Evolutionary conservation across 2,888 invertebrate genomes (phyloP), one percentile per base, ranked within the genome.

Genomic region (Synergus japonicus): DNA sequence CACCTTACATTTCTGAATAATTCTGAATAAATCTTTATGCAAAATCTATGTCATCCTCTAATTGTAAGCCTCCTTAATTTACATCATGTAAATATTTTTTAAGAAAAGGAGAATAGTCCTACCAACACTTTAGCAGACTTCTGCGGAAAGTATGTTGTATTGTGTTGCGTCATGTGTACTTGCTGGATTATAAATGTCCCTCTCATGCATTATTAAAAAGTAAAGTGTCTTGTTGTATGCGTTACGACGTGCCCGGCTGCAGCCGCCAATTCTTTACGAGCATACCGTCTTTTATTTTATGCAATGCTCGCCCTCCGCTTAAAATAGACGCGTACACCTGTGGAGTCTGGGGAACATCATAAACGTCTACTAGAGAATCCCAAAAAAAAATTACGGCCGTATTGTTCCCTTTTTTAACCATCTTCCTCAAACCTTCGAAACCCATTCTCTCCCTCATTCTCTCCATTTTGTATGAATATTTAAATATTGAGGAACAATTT

Each of bases 151-250:
- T 54, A 7, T n/a, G n/a, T n/a, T n/a, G 54, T 8, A 8, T 54
- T n/a, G 8, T 54, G 8, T n/a, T 54, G n/a, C 54, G n/a, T 54
- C 54, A n/a, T 54, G n/a, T n/a, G 15, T 54, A 54, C 54, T 54
- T 7, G n/a, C n/a, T 5, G 5, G 54, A 8, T n/a, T n/a, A 8
- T 54, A n/a, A n/a, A 54, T 54, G 54, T n/a, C n/a, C n/a, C n/a
- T 54, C 86, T 89, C 90, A 89, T 90, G 89, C 87, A 90, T 90
- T 90, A 90, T 90, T 89, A 87, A 90, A 87, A 85, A 83, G 81
- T 77, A 84, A 86, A 87, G 87, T 87, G 87, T 89, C 90, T 89
- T 87, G 89, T 88, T 89, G 86, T 85, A 84, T 86, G 85, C 85
- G 85, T 83, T 89, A 85, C 84, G 83, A 84, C 83, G 79, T 86